Conservation (phyloP, 2,888 invertebrate genomes). For the Lasioglossum calceatum region DNA sequence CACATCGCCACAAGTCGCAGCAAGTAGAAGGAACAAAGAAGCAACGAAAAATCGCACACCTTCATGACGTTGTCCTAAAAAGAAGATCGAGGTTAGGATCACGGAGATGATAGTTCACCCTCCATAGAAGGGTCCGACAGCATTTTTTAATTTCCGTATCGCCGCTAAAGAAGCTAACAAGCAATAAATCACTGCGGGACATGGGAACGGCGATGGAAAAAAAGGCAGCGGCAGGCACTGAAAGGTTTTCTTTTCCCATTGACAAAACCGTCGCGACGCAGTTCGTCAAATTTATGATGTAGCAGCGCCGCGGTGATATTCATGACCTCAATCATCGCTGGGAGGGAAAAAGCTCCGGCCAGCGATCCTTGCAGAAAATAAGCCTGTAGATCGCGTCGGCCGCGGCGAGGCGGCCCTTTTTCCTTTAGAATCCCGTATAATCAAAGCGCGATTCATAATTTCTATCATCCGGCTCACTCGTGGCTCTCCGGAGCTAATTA, state of each 20-base stretch:
- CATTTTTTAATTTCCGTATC: background rate
- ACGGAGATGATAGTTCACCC: background rate
- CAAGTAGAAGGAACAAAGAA: too few species aligned
- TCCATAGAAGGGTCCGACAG: background rate
- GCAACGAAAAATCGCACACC: background rate
- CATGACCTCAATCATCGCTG: conserved; percentile 38
- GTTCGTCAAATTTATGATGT: conserved; percentile 22
- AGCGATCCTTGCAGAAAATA: conserved; percentile 38
- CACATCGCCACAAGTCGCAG: too few species aligned
- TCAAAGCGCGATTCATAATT: conserved; percentile 57
- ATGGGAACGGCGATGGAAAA: background rate
- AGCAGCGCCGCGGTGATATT: conserved; percentile 32
- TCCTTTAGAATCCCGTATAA: conserved; percentile 43
- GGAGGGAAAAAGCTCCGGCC: conserved; percentile 35
- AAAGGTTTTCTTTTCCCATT: background rate
- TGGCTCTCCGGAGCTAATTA: conserved; percentile 51
- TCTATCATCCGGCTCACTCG: conserved; percentile 38
- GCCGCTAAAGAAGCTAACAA: background rate
- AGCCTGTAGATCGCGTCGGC: conserved; percentile 22
- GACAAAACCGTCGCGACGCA: conserved; percentile 21
- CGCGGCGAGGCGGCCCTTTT: conserved; percentile 32
- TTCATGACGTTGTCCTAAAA: background rate
- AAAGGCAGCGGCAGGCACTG: background rate
- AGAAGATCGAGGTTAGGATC: background rate
- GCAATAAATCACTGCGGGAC: background rate